These are phyloP conservation scores for Emys orbicularis DNA, from an alignment of 2,797 vertebrate species.

Conservation along the genomic window DNA sequence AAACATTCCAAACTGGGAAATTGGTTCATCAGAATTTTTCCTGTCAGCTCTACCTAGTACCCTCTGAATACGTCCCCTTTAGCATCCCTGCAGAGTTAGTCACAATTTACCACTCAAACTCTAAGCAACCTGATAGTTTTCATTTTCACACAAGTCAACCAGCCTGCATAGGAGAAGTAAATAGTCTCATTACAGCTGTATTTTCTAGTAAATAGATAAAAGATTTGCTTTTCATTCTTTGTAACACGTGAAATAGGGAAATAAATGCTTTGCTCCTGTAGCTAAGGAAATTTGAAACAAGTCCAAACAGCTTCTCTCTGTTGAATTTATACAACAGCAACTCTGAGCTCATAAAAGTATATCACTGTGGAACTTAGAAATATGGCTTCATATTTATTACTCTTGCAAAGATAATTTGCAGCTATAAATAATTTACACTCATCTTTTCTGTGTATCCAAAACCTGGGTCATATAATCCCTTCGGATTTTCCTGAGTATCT, in stretches of 20 bases:
- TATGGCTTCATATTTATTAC: constrained; percentile 66
- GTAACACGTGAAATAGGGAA: constrained; percentile 64
- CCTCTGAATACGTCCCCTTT: neutral
- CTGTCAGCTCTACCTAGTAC: neutral
- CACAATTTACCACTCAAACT: neutral
- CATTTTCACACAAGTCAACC: neutral
- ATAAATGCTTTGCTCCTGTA: constrained; percentile 62
- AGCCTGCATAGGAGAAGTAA: constrained; percentile 9
- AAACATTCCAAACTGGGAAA: neutral
- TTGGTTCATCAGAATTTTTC: neutral
- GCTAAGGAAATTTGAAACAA: constrained; percentile 63
- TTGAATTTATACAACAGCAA: constrained; percentile 68
- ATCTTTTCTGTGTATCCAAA: constrained; percentile 36
- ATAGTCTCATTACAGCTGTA: constrained; percentile 49
- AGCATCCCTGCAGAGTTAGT: neutral
- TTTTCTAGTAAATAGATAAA: constrained; percentile 67
- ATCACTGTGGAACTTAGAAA: constrained; percentile 70
- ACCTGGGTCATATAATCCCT: constrained; percentile 46
- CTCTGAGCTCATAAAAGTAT: constrained; percentile 71
- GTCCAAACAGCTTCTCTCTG: constrained; percentile 65
- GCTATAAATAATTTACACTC: constrained; percentile 62
- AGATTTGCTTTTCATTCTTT: constrained; percentile 68
- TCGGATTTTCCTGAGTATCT: neutral
- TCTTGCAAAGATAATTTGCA: constrained; percentile 53
- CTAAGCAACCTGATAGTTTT: neutral